Base-by-base conservation (phyloP, 92 coral and sea anemone species). In the Porites lobata region DNA sequence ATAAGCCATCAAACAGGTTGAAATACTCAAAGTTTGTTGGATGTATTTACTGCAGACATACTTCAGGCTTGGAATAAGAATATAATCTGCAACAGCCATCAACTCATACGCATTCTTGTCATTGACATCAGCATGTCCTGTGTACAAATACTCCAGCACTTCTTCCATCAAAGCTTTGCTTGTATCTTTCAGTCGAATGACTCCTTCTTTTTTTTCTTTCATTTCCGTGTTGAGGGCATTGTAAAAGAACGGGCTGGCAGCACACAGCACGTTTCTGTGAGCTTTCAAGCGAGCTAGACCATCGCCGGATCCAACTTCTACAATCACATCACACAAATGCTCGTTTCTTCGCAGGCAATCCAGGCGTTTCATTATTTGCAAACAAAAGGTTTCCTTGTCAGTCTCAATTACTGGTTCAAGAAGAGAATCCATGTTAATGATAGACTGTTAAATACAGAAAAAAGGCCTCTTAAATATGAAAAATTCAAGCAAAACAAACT, bases 341-440 rank as follows among this genome's bases (percentile, higher is more conserved):
- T 29, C 72, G 43, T 67, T 20, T 15, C 43, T 20, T 47, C 75
- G 47, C 9, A 19, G 75, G 22, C 18, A 26, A 69, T 69, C 20
- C 6, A 69, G 52, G 6, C 75, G 75, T 47, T 26, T 26, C 75
- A 69, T 69, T 69, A 69, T 26, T 61, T 61, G n/a, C 65, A 61
- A 17, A 12, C 65, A 61, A 61, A 61, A 61, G n/a, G 12, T 13
- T 69, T 29, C 6, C 52, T 9, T 12, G 12, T 26, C 50, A 69
- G 75, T 11, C 32, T 69, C 52, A 13, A 7, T 61, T 17, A 61
- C 65, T 61, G 65, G 65, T 61, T 61, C 65, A 61, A 61, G 65
- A 61, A 61, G 65, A 61, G 65, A 61, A 61, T 61, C 59, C 59
- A 6, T 61, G 65, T 13, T 61, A 17, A 61, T 12, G 18, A 12